These are phyloP conservation scores for Brachyopa scutellaris DNA, from an alignment of 2,888 invertebrate species.

Conservation along the genomic window DNA sequence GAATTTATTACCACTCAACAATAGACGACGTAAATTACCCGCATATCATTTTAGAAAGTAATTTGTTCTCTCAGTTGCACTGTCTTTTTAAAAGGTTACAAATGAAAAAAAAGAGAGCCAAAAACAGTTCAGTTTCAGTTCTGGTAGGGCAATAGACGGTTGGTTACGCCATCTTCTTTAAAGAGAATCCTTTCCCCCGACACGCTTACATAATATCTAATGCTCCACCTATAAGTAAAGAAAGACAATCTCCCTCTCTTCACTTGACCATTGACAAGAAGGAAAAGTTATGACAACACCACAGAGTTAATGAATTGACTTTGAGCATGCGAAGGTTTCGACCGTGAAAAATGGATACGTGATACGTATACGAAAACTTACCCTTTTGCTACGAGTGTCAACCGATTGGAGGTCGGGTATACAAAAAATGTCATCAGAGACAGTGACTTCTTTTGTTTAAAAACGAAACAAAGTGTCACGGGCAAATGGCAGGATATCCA, in stretches of 20 bases:
- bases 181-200: background rate
- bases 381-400: conserved; percentile 13
- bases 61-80: conserved; percentile 31
- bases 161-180: background rate
- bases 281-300: conserved; percentile 49
- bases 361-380: conserved; percentile 7
- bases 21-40: conserved; percentile 39
- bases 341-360: conserved; percentile 54
- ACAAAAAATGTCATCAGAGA: conserved; percentile 24
- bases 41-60: conserved; percentile 36
- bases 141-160: background rate
- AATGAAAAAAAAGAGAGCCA: background rate
- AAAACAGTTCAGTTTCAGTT: too few species aligned
- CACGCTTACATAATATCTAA: background rate
- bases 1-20: conserved; percentile 17
- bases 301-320: conserved; percentile 51
- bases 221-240: conserved; percentile 32
- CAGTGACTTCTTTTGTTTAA: conserved; percentile 49
- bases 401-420: conserved; percentile 8
- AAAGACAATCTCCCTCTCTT: conserved; percentile 3
- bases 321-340: conserved; percentile 53
- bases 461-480: conserved; percentile 29
- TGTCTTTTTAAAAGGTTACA: background rate
- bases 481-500: conserved; percentile 42
- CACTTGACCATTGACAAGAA: conserved; percentile 62